Evolutionary conservation across 2,113 vertebrate species (phyloP), one percentile per base, ranked within the genome.

Genomic region (Aegithalos caudatus): DNA sequence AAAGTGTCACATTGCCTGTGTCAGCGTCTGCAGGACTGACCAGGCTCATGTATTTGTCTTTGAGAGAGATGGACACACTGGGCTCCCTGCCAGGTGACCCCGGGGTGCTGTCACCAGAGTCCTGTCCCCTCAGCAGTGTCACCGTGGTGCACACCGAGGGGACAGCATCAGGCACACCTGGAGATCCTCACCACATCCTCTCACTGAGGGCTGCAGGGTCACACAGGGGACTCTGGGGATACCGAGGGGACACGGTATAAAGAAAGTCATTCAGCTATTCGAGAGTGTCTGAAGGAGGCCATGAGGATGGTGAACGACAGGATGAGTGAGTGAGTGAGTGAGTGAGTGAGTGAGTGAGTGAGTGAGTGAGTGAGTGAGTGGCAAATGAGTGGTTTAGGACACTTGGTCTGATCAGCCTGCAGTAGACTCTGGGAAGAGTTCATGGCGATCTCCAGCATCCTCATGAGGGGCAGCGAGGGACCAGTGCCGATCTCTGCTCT

Each of bases 71-170:
- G 25, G 12, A 11, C 48, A 37, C 2, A 4, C 5, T 2, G 8
- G 10, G 53, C 29, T 48, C 35, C 38, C n/a, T 5, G 10, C 29
- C 7, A 9, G 14, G 11, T 13, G 8, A 2, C 33, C 15, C 3
- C 50, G 5, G 3, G 33, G 22, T 2, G 2, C 62, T 8, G 61
- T 3, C 38, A 2, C 61, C 4, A 3, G 5, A 14, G 13, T 2
- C 10, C 25, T 4, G 25, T 12, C 11, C 12, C n/a, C 25, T 4
- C 47, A 5, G 20, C 28, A 12, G 42, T 0, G 22, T 2, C 14
- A 6, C 51, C 71, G 2, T 3, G 16, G 5, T 0, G 7, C 12
- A 5, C 13, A 2, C 22, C 1, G 23, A 6, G 3, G 28, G 79
- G 29, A 69, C 28, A 13, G 22, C 4, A 27, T 8, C n/a, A 2